Conservation (phyloP, 2,113 vertebrate species). For the Phrynosoma blainvillii region DNA sequence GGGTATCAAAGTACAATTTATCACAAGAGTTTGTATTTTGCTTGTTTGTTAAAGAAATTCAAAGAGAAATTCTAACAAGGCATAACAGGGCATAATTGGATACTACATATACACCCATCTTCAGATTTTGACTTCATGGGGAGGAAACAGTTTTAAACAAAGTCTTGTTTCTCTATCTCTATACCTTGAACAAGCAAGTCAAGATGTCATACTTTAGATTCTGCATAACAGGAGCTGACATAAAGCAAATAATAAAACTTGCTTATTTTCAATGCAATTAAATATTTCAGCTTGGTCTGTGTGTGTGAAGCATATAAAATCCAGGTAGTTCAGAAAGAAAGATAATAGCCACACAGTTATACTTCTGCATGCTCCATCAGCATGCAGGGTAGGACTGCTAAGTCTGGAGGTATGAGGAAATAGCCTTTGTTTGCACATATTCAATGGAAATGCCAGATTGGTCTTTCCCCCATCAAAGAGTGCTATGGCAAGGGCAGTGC, state of each 20-base stretch:
- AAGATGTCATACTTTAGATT: slow-evolving; percentile 38
- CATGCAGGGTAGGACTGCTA: slow-evolving; percentile 47
- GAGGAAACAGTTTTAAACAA: slow-evolving; percentile 35
- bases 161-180: slow-evolving; percentile 48
- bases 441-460: slow-evolving; percentile 36
- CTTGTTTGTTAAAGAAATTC: slow-evolving; percentile 20
- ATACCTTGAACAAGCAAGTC: slow-evolving; percentile 67
- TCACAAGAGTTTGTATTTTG: slow-evolving; percentile 31
- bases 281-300: slow-evolving; percentile 54
- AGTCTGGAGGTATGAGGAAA: slow-evolving; percentile 20
- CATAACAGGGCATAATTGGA: background rate
- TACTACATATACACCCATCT: slow-evolving; percentile 44
- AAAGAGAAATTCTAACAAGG: slow-evolving; percentile 45
- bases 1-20: slow-evolving; percentile 41
- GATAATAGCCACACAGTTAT: slow-evolving; percentile 53
- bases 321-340: slow-evolving; percentile 49
- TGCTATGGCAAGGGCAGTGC: slow-evolving; percentile 43
- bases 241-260: slow-evolving; percentile 56
- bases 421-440: slow-evolving; percentile 47
- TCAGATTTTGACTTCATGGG: slow-evolving; percentile 62
- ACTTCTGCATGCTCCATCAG: slow-evolving; percentile 52
- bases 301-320: slow-evolving; percentile 44
- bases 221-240: slow-evolving; percentile 58
- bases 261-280: slow-evolving; percentile 60
- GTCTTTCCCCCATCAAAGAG: slow-evolving; percentile 25